phyloP scores from a whole-genome alignment of 2,113 vertebrate genomes.

The Anthoscopus minutus region DNA sequence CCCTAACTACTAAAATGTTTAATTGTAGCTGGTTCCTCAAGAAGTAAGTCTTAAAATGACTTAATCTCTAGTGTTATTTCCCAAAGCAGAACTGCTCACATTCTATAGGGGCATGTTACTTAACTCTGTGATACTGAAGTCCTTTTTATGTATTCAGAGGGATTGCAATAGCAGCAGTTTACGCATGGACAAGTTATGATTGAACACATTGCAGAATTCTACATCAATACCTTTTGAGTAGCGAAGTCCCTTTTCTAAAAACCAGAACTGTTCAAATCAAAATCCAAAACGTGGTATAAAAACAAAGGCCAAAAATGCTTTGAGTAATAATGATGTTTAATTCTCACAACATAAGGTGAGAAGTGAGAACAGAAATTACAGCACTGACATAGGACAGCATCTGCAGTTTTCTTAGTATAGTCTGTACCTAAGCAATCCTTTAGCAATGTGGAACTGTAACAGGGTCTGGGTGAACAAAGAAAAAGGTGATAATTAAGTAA shows the following conservation, averaged over 20 bases:
- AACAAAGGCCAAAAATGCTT: background rate
- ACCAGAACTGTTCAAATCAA: background rate
- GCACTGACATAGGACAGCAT: background rate
- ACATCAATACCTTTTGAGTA: background rate
- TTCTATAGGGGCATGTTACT: rapidly evolving
- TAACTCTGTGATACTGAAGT: background rate
- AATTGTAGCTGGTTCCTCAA: background rate
- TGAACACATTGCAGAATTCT: background rate
- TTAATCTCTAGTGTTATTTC: background rate
- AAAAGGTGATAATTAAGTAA: conserved; percentile 37
- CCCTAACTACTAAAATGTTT: background rate
- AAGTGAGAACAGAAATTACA: background rate
- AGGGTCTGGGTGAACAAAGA: background rate
- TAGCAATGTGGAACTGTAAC: background rate
- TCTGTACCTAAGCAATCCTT: background rate
- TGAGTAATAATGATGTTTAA: background rate
- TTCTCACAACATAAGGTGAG: background rate
- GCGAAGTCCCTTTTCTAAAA: background rate
- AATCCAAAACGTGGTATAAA: background rate
- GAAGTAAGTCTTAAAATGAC: background rate
- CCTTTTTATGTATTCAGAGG: background rate
- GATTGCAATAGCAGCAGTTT: background rate
- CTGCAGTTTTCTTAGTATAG: background rate
- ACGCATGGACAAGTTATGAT: background rate
- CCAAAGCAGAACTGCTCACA: background rate